phyloP scores from a whole-genome alignment of 1,140 invertebrate genomes.

The Philopotamus ludificatus region DNA sequence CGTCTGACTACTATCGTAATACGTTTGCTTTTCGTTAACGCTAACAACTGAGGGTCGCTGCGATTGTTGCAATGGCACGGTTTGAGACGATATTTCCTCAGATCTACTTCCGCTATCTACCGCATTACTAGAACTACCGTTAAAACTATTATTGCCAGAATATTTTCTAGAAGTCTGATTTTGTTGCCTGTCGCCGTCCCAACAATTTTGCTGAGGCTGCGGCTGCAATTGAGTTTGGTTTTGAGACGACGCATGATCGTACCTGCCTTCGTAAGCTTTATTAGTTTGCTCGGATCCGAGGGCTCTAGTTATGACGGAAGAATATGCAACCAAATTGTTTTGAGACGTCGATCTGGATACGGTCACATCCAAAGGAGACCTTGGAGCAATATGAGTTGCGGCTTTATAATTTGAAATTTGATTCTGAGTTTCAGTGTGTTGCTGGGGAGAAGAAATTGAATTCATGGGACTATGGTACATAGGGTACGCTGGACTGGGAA shows the following conservation, averaged over 20 bases:
- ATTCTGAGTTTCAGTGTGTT: slow-evolving; percentile 56
- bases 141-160: slow-evolving; percentile 42
- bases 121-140: slow-evolving; percentile 41
- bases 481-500: slow-evolving; percentile 72
- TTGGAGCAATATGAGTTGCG: slow-evolving; percentile 61
- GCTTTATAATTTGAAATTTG: slow-evolving; percentile 47
- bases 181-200: slow-evolving; percentile 48
- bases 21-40: slow-evolving; percentile 50
- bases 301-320: slow-evolving; percentile 70
- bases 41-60: slow-evolving; percentile 43
- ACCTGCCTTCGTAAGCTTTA: slow-evolving; percentile 63
- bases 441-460: slow-evolving; percentile 69
- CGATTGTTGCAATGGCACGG: slow-evolving; percentile 3
- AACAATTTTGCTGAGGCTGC: slow-evolving; percentile 52
- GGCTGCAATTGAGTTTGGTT: slow-evolving; percentile 45
- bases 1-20: slow-evolving; percentile 60
- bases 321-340: slow-evolving; percentile 64
- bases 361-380: slow-evolving; percentile 68
- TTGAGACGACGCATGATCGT: slow-evolving; percentile 58
- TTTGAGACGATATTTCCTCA: slow-evolving; percentile 21
- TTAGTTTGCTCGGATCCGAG: slow-evolving; percentile 59
- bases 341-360: slow-evolving; percentile 64
- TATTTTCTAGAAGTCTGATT: slow-evolving; percentile 37
- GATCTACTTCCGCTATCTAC: slow-evolving; percentile 22
- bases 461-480: slow-evolving; percentile 77